phyloP scores from a whole-genome alignment of 2,113 vertebrate genomes.

The Blennius ocellaris region DNA sequence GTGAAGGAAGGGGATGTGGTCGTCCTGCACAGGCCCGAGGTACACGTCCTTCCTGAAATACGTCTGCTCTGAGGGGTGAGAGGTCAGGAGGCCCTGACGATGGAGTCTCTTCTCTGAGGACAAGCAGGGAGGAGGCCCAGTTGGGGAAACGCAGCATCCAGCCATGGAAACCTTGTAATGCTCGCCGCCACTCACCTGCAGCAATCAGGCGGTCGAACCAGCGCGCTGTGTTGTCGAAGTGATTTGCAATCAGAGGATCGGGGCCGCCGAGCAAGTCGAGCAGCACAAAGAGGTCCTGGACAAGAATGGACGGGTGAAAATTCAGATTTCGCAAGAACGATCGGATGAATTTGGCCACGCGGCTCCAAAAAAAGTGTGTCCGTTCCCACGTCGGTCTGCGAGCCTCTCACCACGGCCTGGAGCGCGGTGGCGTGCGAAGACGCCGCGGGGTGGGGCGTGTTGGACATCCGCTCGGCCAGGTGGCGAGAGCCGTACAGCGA shows the following conservation, averaged over 20 bases:
- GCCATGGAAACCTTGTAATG: neutral
- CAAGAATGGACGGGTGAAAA: neutral
- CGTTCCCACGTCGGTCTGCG: neutral
- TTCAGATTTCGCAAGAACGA: slow-evolving; percentile 1
- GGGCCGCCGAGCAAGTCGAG: slow-evolving; percentile 89
- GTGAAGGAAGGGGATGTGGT: slow-evolving; percentile 91
- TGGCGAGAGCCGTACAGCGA: slow-evolving; percentile 92
- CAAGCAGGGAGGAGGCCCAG: neutral
- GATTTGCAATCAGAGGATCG: slow-evolving; percentile 88
- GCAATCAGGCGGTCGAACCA: slow-evolving; percentile 89
- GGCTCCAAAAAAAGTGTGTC: neutral
- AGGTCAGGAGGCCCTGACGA: slow-evolving; percentile 82
- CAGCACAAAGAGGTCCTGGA: slow-evolving; percentile 89
- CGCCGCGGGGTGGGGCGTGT: slow-evolving; percentile 72
- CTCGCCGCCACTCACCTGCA: slow-evolving; percentile 77
- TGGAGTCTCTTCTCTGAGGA: slow-evolving; percentile 89
- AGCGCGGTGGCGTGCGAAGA: slow-evolving; percentile 76
- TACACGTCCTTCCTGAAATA: slow-evolving; percentile 89
- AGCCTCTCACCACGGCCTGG: slow-evolving; percentile 86
- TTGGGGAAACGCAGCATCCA: neutral
- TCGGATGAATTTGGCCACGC: neutral
- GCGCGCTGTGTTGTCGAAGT: slow-evolving; percentile 88
- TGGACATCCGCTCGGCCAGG: slow-evolving; percentile 86
- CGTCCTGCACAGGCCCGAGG: slow-evolving; percentile 87
- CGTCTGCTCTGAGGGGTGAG: slow-evolving; percentile 83